Evolutionary conservation across 2,113 vertebrate species (phyloP), one percentile per base, ranked within the genome.

Genomic region (Pterophyllum scalare): DNA sequence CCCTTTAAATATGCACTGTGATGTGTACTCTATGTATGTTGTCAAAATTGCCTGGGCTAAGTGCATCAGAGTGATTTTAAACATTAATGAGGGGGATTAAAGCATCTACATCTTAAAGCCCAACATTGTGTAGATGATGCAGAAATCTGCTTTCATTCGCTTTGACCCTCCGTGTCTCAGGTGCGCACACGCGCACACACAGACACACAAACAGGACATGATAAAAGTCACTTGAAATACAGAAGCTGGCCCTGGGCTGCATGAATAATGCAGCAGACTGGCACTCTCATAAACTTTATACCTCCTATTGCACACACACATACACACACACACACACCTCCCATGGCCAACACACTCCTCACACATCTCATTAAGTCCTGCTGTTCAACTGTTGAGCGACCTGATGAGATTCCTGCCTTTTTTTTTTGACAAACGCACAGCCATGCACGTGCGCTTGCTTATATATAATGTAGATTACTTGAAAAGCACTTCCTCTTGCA

Each of bases 241-340:
- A 86, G 70, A 84, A 64, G 60, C 75, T 81, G 81, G 75, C 89
- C 75, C 40, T 89, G 83, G 87, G 85, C 91, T 79, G 89, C 88
- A 92, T 93, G 88, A 93, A 94, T 93, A 93, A 94, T 94, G 88
- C 83, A 93, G 80, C 38, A 28, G 20, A 79, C 64, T 85, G 75
- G 80, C 79, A 81, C 84, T 67, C 77, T 89, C 82, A 87, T 91
- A 89, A 90, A 92, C 80, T 88, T 92, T 87, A 89, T 89, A 79
- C 81, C 82, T 86, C 62, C 74, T 88, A 81, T 87, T 85, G 74
- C 84, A 86, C 78, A 40, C 87, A 79, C 83, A 75, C 84, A 79
- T 81, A 75, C 84, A 86, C 78, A 38, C 87, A 79, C 83, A 70
- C 28, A 83, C 81, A 70, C 87, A 67, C 76, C 70, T 75, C 70